phyloP scores from a whole-genome alignment of 2,113 vertebrate species.

The Platycercus adscitus region DNA sequence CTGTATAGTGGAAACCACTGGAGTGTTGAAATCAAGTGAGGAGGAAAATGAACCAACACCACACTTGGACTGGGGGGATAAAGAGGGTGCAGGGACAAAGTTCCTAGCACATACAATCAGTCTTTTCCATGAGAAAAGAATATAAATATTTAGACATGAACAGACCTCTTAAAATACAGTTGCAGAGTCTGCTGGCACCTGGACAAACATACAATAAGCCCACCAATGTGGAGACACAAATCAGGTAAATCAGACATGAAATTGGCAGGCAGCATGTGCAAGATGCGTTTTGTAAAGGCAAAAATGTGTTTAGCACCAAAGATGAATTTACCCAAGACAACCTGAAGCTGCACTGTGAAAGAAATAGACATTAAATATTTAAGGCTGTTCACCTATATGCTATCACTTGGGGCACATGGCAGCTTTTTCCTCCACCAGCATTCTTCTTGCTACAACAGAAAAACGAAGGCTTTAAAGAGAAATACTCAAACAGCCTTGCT shows the following conservation, averaged over 20 bases:
- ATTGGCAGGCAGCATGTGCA: slow-evolving; percentile 37
- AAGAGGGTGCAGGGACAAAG: neutral
- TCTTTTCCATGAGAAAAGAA: slow-evolving; percentile 33
- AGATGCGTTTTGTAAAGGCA: slow-evolving; percentile 21
- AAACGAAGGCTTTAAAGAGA: slow-evolving; percentile 50
- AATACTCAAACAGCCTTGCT: neutral
- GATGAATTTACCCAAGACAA: slow-evolving; percentile 32
- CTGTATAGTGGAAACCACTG: neutral
- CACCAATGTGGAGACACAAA: slow-evolving; percentile 66
- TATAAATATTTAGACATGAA: slow-evolving; percentile 65
- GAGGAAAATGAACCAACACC: slow-evolving; percentile 12
- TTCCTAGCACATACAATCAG: slow-evolving; percentile 33
- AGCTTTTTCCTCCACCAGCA: slow-evolving; percentile 31
- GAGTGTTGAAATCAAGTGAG: slow-evolving; percentile 25
- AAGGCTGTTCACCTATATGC: slow-evolving; percentile 35
- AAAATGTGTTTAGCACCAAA: slow-evolving; percentile 40
- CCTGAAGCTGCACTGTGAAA: neutral
- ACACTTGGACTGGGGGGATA: neutral
- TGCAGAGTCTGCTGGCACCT: slow-evolving; percentile 52
- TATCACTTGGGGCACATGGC: slow-evolving; percentile 24
- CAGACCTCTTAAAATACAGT: slow-evolving; percentile 68
- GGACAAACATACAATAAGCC: slow-evolving; percentile 56
- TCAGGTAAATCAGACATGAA: slow-evolving; percentile 66
- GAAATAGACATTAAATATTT: slow-evolving; percentile 52
- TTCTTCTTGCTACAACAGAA: neutral